Conservation (phyloP, 1,140 invertebrate genomes). For the Cydia amplana region DNA sequence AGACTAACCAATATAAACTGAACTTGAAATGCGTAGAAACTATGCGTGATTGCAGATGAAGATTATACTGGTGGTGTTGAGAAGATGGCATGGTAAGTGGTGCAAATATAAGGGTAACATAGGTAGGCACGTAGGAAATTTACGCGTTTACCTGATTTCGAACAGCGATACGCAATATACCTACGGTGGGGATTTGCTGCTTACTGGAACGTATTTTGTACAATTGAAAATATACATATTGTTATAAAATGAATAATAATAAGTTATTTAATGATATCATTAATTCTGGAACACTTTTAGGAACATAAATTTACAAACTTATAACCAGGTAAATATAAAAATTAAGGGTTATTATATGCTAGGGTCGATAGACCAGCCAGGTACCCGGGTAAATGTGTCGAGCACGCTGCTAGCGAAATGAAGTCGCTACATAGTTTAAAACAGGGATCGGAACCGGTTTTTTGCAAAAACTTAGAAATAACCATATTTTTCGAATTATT, state of each 20-base stretch:
- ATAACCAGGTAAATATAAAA: too few species aligned
- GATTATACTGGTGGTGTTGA: neutral
- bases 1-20: neutral
- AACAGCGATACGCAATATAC: conserved; percentile 7
- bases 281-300: too few species aligned
- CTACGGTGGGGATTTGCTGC: neutral
- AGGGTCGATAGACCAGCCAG: too few species aligned
- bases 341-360: too few species aligned
- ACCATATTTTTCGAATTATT: too few species aligned
- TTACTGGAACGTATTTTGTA: neutral
- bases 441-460: too few species aligned
- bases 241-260: neutral
- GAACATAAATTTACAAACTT: too few species aligned
- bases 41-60: neutral
- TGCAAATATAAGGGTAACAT: neutral
- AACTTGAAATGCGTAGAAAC: neutral
- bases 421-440: too few species aligned
- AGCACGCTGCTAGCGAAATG: too few species aligned
- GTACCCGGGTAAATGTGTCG: too few species aligned
- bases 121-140: conserved; percentile 22
- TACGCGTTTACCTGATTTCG: conserved; percentile 7
- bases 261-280: too few species aligned
- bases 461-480: too few species aligned
- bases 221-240: neutral
- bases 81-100: neutral